Percentiles rank a stretch among this genome's conserved stretches.
phyloP scores from a whole-genome alignment of 2,888 invertebrate genomes.

The Rhamnusium bicolor region DNA sequence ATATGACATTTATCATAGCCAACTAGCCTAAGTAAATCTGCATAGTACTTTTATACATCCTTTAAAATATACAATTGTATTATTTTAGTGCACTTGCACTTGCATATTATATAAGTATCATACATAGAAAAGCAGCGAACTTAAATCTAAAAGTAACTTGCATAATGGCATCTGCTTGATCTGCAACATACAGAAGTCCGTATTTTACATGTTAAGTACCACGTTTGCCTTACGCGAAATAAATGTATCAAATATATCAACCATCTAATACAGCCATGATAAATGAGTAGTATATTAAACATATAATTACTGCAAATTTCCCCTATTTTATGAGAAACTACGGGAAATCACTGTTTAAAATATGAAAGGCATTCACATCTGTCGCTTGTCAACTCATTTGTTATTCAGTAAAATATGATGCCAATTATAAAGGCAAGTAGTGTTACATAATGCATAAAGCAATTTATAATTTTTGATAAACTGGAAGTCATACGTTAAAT shows the following conservation, averaged over 20 bases:
- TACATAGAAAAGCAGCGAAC: neutral
- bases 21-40: neutral
- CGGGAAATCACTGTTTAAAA: slow-evolving; percentile 19
- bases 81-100: neutral
- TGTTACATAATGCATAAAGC: neutral
- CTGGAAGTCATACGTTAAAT: neutral
- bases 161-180: neutral
- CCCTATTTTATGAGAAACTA: slow-evolving; percentile 8
- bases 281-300: slow-evolving; percentile 12
- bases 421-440: neutral
- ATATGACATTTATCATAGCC: neutral
- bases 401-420: slow-evolving; percentile 10
- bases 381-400: neutral
- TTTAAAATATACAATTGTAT: neutral
- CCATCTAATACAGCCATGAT: neutral
- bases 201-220: slow-evolving; percentile 6
- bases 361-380: neutral
- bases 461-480: neutral
- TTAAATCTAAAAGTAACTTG: neutral
- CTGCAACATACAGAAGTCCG: neutral
- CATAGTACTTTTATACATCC: neutral
- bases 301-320: slow-evolving; percentile 14
- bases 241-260: slow-evolving; percentile 28
- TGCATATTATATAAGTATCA: slow-evolving; percentile 3
- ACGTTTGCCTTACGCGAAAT: neutral